Evolutionary conservation across 1,140 invertebrate species (phyloP), one percentile per base, ranked within the genome.

Genomic region (Drosophila obscura): DNA sequence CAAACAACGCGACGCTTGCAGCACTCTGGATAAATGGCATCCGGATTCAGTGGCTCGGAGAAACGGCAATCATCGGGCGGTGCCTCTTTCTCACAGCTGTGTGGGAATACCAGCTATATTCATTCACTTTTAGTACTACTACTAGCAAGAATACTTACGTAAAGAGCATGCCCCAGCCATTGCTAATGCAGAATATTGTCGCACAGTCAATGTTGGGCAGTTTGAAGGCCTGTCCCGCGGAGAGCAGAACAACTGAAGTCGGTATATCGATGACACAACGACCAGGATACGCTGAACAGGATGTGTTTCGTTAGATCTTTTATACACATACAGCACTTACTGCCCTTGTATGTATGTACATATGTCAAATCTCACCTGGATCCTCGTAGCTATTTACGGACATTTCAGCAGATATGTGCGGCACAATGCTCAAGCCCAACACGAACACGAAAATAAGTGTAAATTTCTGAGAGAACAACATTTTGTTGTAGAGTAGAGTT

Each of bases 201-300:
- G 65, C 65, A 28, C 80, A 84, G 16, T 73, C 77, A 19, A 84
- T 46, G 9, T 26, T 41, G 0, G 53, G 46, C 22, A 85, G 9
- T 5, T 57, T 49, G 4, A 50, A 28, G 4, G 31, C 46, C 24
- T 85, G 22, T 0, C 55, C 77, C 11, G 15, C 26, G 0, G 24
- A 65, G 35, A 39, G 35, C 1, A 84, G 41, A 5, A 84, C 22
- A 9, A 77, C 41, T 5, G 58, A 5, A 5, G 49, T 49, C n/a
- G 13, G 7, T 8, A 73, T 26, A 35, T 84, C 77, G 8, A 85
- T 4, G 5, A 80, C 77, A 59, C 73, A 85, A 5, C 55, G 73
- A 35, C 26, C 61, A 1, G 81, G 77, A 64, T 71, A 77, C 0
- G 52, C 81, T 84, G 8, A 5, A n/a, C 4, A 9, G 0, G 4